Conservation (phyloP, 2,888 invertebrate species). For the Neoascia interrupta region DNA sequence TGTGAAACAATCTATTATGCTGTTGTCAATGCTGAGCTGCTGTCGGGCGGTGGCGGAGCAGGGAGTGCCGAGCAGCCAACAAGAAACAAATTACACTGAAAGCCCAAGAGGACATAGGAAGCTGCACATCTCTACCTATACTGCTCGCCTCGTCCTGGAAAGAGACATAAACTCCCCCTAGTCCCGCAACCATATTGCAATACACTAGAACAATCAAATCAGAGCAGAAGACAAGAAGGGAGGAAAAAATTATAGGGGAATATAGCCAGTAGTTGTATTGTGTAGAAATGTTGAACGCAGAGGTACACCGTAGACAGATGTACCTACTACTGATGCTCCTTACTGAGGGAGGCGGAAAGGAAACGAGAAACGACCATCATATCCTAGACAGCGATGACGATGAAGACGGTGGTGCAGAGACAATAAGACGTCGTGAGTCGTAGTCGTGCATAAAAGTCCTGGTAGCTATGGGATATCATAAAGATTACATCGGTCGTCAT, state of each 20-base stretch:
- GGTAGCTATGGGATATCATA: background rate
- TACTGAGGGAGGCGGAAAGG: background rate
- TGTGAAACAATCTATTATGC: conserved; percentile 51
- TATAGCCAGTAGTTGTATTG: conserved; percentile 1
- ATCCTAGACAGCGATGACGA: conserved; percentile 3
- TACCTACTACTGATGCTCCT: conserved; percentile 22
- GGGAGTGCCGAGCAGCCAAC: background rate
- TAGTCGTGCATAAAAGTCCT: conserved; percentile 2
- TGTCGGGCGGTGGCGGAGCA: background rate
- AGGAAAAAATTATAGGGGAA: background rate
- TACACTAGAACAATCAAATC: conserved; percentile 56
- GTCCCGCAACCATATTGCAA: conserved; percentile 51
- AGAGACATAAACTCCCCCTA: conserved; percentile 50
- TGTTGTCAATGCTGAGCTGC: background rate
- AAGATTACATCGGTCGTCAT: background rate
- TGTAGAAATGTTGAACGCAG: no score
- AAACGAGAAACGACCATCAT: background rate
- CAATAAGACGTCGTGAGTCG: conserved; percentile 36
- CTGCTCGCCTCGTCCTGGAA: no score
- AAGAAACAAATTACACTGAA: conserved; percentile 52
- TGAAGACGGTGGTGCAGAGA: conserved; percentile 1
- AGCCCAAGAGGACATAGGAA: conserved; percentile 20
- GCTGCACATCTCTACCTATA: conserved; percentile 10
- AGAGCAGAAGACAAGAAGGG: conserved; percentile 2
- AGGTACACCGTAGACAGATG: conserved; percentile 19